A percentile compares a stretch with the other conserved stretches of the same genome.
phyloP scores from a whole-genome alignment of 1,140 invertebrate genomes.

The Battus philenor region DNA sequence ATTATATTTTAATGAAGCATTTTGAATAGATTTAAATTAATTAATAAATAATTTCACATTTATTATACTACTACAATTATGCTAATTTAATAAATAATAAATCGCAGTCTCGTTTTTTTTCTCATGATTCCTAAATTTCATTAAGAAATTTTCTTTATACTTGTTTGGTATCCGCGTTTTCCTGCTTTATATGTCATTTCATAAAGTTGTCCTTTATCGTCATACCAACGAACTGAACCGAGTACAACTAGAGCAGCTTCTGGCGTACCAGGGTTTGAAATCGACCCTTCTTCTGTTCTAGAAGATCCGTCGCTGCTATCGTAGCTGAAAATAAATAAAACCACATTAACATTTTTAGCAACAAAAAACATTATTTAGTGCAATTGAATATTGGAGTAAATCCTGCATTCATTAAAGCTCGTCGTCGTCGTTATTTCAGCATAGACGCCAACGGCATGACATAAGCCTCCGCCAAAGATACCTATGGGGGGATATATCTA shows the following conservation, averaged over 20 bases:
- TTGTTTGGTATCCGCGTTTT: slow-evolving; percentile 72
- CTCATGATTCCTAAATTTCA: slow-evolving; percentile 10
- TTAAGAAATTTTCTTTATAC: slow-evolving; percentile 56
- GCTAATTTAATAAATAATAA: slow-evolving; percentile 22
- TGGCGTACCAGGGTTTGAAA: slow-evolving; percentile 72
- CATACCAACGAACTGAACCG: slow-evolving; percentile 79
- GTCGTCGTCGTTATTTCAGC: too few species aligned
- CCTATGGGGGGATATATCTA: too few species aligned
- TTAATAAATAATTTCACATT: slow-evolving; percentile 34
- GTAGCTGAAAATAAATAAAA: slow-evolving; percentile 54
- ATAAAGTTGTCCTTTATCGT: slow-evolving; percentile 81
- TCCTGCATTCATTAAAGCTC: too few species aligned
- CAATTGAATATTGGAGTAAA: not conserved
- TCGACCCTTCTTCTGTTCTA: slow-evolving; percentile 55
- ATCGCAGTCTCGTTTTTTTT: slow-evolving; percentile 30
- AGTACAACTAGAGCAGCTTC: slow-evolving; percentile 77
- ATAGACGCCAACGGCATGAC: not conserved
- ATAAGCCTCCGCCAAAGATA: too few species aligned
- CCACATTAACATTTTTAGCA: too few species aligned
- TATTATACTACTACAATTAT: slow-evolving; percentile 7
- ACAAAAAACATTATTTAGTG: not conserved
- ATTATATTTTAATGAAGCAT: too few species aligned
- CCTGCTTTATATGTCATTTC: slow-evolving; percentile 80
- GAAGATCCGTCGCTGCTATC: slow-evolving; percentile 65
- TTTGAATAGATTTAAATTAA: too few species aligned